A percentile compares a stretch with the other conserved stretches of the same genome.
phyloP scores from a whole-genome alignment of 2,797 vertebrate genomes.

The Anabacerthia variegaticeps region DNA sequence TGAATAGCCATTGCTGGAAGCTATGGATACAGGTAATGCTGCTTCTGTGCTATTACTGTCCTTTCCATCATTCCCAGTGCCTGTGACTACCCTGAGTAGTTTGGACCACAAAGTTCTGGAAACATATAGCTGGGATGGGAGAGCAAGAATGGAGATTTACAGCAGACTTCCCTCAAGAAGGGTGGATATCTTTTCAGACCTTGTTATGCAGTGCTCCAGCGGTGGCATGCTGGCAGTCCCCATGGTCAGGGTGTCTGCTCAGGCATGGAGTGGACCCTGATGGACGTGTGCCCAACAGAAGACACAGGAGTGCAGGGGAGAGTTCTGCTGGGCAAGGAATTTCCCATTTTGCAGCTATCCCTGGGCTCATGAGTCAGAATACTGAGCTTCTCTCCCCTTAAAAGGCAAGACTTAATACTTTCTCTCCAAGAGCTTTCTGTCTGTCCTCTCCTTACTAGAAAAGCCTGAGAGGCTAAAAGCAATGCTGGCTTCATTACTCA shows the following conservation, averaged over 20 bases:
- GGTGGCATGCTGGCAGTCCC: neutral
- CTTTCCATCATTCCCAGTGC: neutral
- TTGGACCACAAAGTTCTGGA: neutral
- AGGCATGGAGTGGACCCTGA: accelerated
- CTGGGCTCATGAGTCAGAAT: neutral
- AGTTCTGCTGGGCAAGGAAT: neutral
- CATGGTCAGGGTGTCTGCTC: accelerated
- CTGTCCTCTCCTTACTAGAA: neutral
- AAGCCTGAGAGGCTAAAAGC: neutral
- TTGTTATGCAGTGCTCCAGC: accelerated
- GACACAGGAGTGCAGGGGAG: neutral
- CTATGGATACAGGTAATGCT: neutral
- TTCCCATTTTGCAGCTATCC: neutral
- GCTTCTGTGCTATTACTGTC: neutral
- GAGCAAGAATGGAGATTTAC: neutral
- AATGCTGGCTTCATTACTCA: neutral
- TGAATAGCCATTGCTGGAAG: neutral
- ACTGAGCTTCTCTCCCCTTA: neutral
- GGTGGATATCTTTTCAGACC: neutral
- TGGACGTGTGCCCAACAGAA: accelerated
- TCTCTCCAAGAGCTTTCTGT: neutral
- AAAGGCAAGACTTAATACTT: neutral
- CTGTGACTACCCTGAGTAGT: neutral
- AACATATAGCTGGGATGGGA: neutral
- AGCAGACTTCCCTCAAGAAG: neutral